These are phyloP conservation scores for Amia ocellicauda DNA, from an alignment of 2,113 vertebrate genomes.

Conservation along the genomic window DNA sequence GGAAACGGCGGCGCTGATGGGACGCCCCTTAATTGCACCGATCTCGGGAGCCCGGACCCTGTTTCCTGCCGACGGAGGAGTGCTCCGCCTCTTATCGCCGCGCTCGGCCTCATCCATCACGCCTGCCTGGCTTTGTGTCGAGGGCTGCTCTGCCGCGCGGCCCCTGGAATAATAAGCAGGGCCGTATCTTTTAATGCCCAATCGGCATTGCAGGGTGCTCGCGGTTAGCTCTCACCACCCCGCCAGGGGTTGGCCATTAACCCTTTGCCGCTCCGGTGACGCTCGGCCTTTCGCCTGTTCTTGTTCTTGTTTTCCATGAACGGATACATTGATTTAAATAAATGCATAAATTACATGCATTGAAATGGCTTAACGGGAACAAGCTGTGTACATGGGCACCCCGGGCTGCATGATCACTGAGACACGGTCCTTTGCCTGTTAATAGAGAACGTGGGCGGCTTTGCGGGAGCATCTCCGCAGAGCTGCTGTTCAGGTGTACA, in stretches of 20 bases:
- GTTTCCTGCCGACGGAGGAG: constrained; percentile 8
- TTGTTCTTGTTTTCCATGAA: no score
- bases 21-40: not conserved
- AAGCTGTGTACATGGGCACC: no score
- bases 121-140: constrained; percentile 9
- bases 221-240: constrained; percentile 3
- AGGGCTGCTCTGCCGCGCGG: not conserved
- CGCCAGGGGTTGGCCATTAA: not conserved
- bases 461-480: no score
- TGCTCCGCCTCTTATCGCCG: constrained; percentile 27
- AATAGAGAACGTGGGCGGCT: no score
- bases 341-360: no score
- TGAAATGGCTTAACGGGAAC: no score
- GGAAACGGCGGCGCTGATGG: not conserved
- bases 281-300: no score
- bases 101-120: constrained; percentile 27
- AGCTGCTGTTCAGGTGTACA: no score
- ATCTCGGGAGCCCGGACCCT: not conserved
- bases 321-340: no score
- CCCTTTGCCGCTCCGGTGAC: no score
- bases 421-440: no score
- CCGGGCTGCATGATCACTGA: no score
- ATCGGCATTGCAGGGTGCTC: not conserved
- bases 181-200: constrained; percentile 19
- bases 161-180: constrained; percentile 23